Evolutionary conservation across 2,888 invertebrate species (phyloP).

Genomic region (Zaprionus obscuricornis): DNA sequence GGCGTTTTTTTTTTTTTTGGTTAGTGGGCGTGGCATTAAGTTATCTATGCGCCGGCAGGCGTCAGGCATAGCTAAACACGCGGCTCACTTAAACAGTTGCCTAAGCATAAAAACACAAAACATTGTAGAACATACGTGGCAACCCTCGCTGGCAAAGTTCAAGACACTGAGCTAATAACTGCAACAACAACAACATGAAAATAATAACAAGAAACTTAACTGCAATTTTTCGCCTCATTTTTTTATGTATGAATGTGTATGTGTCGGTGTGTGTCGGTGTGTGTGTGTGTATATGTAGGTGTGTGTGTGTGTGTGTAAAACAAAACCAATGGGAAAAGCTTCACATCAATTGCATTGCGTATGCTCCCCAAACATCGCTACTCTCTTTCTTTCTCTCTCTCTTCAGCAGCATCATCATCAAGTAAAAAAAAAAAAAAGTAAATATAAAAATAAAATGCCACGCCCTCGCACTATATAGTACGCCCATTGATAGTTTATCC

Average conservation of each 20-base stretch:
- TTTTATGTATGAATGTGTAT: no score
- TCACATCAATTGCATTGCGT: conserved; percentile 6
- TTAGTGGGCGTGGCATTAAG: no score
- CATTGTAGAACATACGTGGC: not conserved
- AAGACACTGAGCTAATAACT: conserved; percentile 28
- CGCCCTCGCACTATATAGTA: no score
- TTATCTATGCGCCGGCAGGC: no score
- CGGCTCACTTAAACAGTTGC: no score
- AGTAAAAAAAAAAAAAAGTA: no score
- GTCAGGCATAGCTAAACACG: no score
- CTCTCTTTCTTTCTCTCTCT: not conserved
- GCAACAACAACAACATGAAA: no score
- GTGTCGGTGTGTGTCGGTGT: not conserved
- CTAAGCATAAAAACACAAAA: not conserved
- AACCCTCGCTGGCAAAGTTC: conserved; percentile 22
- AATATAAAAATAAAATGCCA: no score
- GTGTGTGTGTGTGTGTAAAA: conserved; percentile 7
- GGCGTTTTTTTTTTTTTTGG: no score
- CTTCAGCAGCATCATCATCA: not conserved
- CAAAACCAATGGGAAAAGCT: conserved; percentile 26
- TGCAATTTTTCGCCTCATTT: conserved; percentile 16
- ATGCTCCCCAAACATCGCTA: not conserved
- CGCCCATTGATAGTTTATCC: conserved; percentile 49
- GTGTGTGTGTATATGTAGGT: no score
- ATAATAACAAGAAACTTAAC: conserved; percentile 41